Conservation (phyloP, 2,113 vertebrate genomes). For the Caranx ignobilis region DNA sequence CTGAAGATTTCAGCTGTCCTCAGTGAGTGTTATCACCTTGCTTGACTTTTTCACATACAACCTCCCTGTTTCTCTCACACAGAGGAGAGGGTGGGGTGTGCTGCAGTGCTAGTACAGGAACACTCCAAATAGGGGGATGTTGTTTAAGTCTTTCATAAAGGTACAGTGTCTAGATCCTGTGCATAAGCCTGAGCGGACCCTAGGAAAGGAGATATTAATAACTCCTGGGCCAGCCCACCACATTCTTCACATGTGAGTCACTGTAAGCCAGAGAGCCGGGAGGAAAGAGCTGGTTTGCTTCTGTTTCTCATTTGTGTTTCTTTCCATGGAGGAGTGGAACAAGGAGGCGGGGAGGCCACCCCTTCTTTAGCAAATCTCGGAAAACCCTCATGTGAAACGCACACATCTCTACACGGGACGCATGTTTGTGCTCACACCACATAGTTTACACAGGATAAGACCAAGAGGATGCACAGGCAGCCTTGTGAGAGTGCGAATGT, state of each 20-base stretch:
- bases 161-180: slow-evolving; percentile 74
- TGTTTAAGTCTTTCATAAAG: slow-evolving; percentile 72
- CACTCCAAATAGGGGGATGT: slow-evolving; percentile 73
- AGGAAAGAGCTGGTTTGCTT: slow-evolving; percentile 68
- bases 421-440: slow-evolving; percentile 10
- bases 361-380: slow-evolving; percentile 54
- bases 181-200: slow-evolving; percentile 71
- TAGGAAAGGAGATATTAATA: slow-evolving; percentile 87
- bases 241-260: slow-evolving; percentile 85
- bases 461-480: neutral
- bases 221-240: slow-evolving; percentile 78
- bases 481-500: neutral
- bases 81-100: slow-evolving; percentile 46
- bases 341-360: slow-evolving; percentile 57
- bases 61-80: neutral
- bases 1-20: neutral
- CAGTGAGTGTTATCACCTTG: neutral
- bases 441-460: slow-evolving; percentile 35
- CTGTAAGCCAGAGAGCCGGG: slow-evolving; percentile 69
- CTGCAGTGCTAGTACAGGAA: slow-evolving; percentile 35
- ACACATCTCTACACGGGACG: slow-evolving; percentile 27
- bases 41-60: neutral
- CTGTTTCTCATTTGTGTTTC: slow-evolving; percentile 84
- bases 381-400: slow-evolving; percentile 28
- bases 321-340: slow-evolving; percentile 82